Evolutionary conservation across 2,113 vertebrate genomes (phyloP).

Genomic region (Hipposideros armiger): DNA sequence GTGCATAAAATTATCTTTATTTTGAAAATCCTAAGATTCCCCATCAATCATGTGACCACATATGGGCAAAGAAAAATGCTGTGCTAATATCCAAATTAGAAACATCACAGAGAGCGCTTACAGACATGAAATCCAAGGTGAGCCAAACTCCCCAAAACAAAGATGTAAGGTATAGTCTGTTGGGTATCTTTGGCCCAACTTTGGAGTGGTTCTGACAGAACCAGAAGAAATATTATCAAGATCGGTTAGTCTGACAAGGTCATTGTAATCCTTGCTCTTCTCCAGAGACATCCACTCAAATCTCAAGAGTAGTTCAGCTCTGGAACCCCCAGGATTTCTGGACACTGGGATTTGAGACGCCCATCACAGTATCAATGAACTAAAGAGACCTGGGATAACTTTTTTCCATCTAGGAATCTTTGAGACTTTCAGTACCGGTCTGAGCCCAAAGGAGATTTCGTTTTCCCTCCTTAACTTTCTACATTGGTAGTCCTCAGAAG

Average conservation of each 20-base stretch:
- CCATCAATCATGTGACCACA: background rate
- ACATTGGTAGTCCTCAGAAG: background rate
- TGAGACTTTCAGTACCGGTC: background rate
- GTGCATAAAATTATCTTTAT: slow-evolving; percentile 29
- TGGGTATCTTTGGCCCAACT: background rate
- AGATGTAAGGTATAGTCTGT: background rate
- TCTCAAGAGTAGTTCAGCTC: background rate
- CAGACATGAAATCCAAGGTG: background rate
- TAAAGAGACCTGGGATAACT: background rate
- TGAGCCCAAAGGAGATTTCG: background rate
- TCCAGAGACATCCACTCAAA: background rate
- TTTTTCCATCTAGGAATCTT: background rate
- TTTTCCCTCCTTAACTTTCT: background rate
- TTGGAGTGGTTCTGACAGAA: slow-evolving; percentile 6
- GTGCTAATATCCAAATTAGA: slow-evolving; percentile 4
- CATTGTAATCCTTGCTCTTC: background rate
- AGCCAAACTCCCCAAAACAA: background rate
- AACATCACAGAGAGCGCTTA: slow-evolving; percentile 29
- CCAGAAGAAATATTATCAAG: background rate
- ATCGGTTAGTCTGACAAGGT: background rate
- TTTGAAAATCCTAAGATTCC: background rate
- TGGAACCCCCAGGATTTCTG: background rate
- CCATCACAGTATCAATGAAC: background rate
- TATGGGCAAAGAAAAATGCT: background rate
- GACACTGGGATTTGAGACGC: background rate